Evolutionary conservation across 2,888 invertebrate species (phyloP), one percentile per base, ranked within the genome.

Genomic region (Epinotia nisella): DNA sequence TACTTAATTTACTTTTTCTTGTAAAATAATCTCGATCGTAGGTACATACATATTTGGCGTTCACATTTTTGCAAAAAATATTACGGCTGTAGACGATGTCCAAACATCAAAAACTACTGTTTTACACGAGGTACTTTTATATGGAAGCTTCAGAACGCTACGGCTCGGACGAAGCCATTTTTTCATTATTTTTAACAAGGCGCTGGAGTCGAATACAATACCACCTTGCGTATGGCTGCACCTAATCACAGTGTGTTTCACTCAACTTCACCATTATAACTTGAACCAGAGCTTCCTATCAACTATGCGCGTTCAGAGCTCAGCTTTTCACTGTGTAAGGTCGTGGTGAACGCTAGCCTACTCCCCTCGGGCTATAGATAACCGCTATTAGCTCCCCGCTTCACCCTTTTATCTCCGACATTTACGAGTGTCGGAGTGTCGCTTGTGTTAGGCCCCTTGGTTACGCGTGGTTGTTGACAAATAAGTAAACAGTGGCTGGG

Each of bases 311-410:
- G 49, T n/a, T 49, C 15, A 58, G 9, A 58, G 65, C 11, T 55
- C 67, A 53, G 35, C 45, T 17, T 35, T 64, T 35, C 49, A 62
- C 24, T 29, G 29, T 5, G 1, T 21, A n/a, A n/a, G 10, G 21
- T 39, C 17, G 2, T 62, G 15, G 49, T 53, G 61, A 3, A 17
- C 39, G 41, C 11, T 29, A n/a, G 19, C 5, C 3, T 5, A 21
- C 11, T 21, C 45, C 70, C 62, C 61, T 51, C 11, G 5, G 53
- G 60, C 60, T 56, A 60, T 72, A 72, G 67, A 72, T 72, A 67
- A 72, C 71, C 55, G 15, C 67, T 67, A 72, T 71, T 71, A 67
- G 35, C 45, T 24, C 72, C 67, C 67, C 67, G 19, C 55, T 60
- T 65, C 39, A 66, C 66, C 66, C 39, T 56, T n/a, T 61, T 61